These are phyloP conservation scores for Stramonita haemastoma DNA, from an alignment of 2,888 invertebrate genomes.

Conservation along the genomic window DNA sequence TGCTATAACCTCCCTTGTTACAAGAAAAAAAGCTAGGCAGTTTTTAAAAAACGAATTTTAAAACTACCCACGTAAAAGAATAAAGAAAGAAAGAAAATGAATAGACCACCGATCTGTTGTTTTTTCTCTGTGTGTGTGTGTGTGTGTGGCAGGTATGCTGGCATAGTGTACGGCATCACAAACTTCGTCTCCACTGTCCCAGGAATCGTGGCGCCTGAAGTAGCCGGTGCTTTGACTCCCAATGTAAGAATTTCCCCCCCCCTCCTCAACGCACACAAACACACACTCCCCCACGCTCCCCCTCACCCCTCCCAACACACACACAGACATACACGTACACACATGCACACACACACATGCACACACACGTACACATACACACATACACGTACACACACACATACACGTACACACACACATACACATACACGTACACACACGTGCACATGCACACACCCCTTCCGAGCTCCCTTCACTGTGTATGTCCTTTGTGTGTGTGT, in stretches of 20 bases:
- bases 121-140: no score
- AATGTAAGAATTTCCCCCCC: constrained; percentile 56
- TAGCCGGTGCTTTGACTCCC: constrained; percentile 69
- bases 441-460: neutral
- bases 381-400: neutral
- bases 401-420: neutral
- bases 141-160: constrained; percentile 61
- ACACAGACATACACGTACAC: neutral
- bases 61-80: no score
- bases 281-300: neutral
- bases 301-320: neutral
- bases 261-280: no score
- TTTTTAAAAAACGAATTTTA: no score
- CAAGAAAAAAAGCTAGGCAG: no score
- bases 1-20: no score
- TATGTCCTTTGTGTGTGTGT: neutral
- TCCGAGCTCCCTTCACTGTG: neutral
- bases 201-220: constrained; percentile 71
- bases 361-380: neutral
- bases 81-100: no score
- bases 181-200: constrained; percentile 73
- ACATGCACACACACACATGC: neutral
- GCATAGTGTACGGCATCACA: constrained; percentile 70
- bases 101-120: no score
- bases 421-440: neutral